A percentile compares a stretch with the other conserved stretches of the same genome.
Evolutionary conservation across 2,888 invertebrate genomes (phyloP).

Genomic region (Melieria crassipennis): DNA sequence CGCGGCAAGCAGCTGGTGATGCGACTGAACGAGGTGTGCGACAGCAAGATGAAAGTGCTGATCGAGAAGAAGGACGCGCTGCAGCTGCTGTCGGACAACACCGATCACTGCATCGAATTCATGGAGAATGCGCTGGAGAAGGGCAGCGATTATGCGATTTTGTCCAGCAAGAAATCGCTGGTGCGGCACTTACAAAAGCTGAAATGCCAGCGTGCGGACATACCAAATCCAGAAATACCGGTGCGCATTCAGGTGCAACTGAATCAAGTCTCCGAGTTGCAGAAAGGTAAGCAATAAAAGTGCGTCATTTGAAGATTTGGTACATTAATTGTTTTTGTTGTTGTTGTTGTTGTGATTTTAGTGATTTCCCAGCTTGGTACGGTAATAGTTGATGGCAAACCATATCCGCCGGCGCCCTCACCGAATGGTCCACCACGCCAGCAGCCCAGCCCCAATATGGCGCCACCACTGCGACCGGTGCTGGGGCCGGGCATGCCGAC

Average conservation of each 20-base stretch:
- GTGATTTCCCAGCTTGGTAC: slow-evolving; percentile 82
- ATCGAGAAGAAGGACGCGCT: slow-evolving; percentile 86
- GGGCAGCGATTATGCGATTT: slow-evolving; percentile 84
- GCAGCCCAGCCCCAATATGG: slow-evolving; percentile 65
- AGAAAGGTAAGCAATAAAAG: slow-evolving; percentile 70
- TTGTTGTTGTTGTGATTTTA: slow-evolving; percentile 55
- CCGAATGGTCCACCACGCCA: slow-evolving; percentile 62
- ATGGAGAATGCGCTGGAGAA: slow-evolving; percentile 81
- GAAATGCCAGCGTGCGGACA: slow-evolving; percentile 84
- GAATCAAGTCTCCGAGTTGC: slow-evolving; percentile 82
- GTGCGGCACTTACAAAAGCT: slow-evolving; percentile 81
- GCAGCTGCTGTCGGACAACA: slow-evolving; percentile 82
- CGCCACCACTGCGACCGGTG: slow-evolving; percentile 62
- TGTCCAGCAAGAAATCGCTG: slow-evolving; percentile 82
- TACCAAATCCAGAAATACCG: slow-evolving; percentile 89
- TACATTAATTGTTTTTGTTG: neutral
- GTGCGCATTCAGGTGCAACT: slow-evolving; percentile 82
- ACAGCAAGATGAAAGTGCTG: slow-evolving; percentile 80
- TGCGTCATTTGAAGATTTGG: too few relatives aligned
- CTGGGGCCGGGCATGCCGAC: slow-evolving; percentile 62
- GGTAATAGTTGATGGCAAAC: slow-evolving; percentile 84
- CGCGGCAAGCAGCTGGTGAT: slow-evolving; percentile 84
- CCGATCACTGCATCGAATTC: slow-evolving; percentile 89
- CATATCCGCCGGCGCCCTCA: slow-evolving; percentile 72
- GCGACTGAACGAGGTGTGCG: slow-evolving; percentile 81